A percentile compares a stretch with the other conserved stretches of the same genome.
Evolutionary conservation across 2,113 vertebrate species (phyloP).

Genomic region (Peucedramus taeniatus): DNA sequence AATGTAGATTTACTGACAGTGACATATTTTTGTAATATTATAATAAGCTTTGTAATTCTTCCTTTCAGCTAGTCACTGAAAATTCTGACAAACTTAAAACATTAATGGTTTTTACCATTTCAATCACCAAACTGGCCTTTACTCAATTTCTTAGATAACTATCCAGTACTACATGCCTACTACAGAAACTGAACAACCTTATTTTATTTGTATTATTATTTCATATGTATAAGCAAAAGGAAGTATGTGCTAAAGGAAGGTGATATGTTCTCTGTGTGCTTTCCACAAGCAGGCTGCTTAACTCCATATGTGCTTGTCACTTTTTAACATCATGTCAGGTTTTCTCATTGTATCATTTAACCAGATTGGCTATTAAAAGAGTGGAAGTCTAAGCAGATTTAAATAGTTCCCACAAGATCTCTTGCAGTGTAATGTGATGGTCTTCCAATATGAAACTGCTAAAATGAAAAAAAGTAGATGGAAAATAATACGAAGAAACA

Average conservation of each 20-base stretch:
- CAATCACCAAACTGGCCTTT: background rate
- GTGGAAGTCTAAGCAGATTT: background rate
- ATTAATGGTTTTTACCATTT: background rate
- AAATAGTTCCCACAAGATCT: background rate
- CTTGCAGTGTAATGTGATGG: background rate
- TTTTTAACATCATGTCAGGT: background rate
- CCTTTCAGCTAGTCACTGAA: background rate
- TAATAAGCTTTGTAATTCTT: background rate
- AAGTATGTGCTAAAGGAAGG: background rate
- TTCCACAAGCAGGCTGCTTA: background rate
- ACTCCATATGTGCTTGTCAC: background rate
- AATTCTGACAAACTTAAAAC: background rate
- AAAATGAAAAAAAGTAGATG: background rate
- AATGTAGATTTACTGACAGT: background rate
- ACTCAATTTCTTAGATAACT: background rate
- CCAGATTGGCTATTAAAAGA: background rate
- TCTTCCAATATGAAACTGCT: background rate
- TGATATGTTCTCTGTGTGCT: background rate
- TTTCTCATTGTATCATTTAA: background rate
- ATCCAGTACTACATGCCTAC: background rate
- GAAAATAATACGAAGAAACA: background rate
- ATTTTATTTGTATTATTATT: background rate
- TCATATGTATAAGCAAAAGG: background rate
- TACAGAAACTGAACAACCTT: background rate
- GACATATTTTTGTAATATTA: background rate